These are phyloP conservation scores for Pitangus sulphuratus DNA, from an alignment of 2,797 vertebrate genomes.

Conservation along the genomic window DNA sequence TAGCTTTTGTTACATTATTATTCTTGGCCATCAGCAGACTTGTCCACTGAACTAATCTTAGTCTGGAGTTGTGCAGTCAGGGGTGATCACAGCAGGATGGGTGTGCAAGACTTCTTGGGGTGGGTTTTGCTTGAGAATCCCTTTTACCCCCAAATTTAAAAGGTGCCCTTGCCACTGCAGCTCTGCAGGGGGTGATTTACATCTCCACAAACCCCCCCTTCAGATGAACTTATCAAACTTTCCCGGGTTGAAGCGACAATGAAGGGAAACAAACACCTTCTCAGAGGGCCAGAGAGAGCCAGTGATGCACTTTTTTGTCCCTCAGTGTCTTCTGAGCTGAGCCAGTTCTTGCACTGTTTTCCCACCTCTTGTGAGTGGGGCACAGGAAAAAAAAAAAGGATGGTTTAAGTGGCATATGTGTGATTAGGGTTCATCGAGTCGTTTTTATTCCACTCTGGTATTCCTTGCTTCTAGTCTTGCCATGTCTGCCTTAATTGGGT, in stretches of 20 bases:
- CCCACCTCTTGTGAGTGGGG: not conserved
- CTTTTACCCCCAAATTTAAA: not conserved
- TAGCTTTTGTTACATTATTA: not conserved
- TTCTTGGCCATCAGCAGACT: not conserved
- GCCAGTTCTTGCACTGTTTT: not conserved
- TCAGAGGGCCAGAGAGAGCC: not conserved
- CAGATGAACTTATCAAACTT: not conserved
- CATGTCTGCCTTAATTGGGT: slow-evolving; percentile 55
- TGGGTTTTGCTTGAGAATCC: not conserved
- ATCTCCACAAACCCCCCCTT: not conserved
- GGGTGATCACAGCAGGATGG: not conserved
- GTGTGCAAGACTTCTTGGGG: too few species aligned
- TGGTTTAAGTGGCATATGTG: rapidly evolving
- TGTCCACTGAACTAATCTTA: not conserved
- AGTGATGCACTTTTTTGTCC: not conserved
- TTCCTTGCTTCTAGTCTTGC: not conserved
- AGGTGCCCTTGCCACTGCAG: not conserved
- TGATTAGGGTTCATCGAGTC: rapidly evolving
- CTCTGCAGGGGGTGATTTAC: not conserved
- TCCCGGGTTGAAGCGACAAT: not conserved
- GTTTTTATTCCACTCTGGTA: rapidly evolving
- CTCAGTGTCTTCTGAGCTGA: not conserved
- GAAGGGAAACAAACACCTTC: not conserved
- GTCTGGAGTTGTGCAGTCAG: not conserved
- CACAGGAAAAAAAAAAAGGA: not conserved